Evolutionary conservation across 2,113 vertebrate species (phyloP), one percentile per base, ranked within the genome.

Genomic region (Calypte anna): DNA sequence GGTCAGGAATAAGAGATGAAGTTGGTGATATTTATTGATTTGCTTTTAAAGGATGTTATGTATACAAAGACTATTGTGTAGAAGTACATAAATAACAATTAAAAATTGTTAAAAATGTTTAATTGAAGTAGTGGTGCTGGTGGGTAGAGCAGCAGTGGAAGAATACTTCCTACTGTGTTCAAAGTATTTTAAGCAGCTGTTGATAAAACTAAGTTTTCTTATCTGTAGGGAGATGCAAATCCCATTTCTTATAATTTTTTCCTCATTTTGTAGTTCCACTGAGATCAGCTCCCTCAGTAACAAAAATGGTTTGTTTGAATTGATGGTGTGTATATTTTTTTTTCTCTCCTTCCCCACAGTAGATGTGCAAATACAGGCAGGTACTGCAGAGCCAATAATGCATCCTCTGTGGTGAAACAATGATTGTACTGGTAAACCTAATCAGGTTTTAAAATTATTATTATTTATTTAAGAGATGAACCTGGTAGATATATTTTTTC

Each of bases 291-390:
- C 67, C 70, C 80, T 85, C 75, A 86, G 48, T 79, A 96, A 70
- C 14, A 79, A 64, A 84, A 90, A 74, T 67, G 33, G n/a, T 92
- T 89, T 75, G 46, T 72, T 80, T 85, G 55, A 69, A 28, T 58
- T 88, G 76, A 55, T 51, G 20, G 14, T 87, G 6, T 81, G 6
- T 19, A 21, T 48, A 46, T 9, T 8, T 30, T 9, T 8, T 30
- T 51, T 53, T 1, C 28, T 51, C 20, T 54, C 51, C 43, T 84
- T 93, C 50, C 44, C 14, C 18, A 19, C 10, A 16, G 76, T 61
- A 81, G 24, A 61, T 79, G 40, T 76, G 62, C 68, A 94, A 94
- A 67, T 70, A 12, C 11, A 85, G 23, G 22, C 53, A 54, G 43
- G 67, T 86, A 57, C 31, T 61, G 48, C 67, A 84, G 86, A 73